A percentile compares a stretch with the other conserved stretches of the same genome.
These are phyloP conservation scores for Trissoscelio sp. DNA, from an alignment of 2,888 invertebrate species.

Conservation along the genomic window DNA sequence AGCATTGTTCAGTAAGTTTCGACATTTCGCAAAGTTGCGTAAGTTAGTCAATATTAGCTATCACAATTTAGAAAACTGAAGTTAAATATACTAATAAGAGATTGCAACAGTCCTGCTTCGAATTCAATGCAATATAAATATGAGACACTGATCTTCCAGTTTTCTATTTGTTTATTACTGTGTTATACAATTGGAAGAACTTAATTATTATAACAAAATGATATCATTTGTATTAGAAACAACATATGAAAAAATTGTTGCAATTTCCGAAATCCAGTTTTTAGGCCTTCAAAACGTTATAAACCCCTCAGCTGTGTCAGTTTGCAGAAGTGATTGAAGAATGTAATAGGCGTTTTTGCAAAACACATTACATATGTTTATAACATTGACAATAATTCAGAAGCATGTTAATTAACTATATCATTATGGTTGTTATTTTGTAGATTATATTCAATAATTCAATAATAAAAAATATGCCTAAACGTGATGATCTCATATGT, in stretches of 20 bases:
- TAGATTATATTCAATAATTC: constrained; percentile 13
- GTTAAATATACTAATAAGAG: constrained; percentile 34
- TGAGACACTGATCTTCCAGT: constrained; percentile 5
- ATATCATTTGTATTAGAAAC: constrained; percentile 6
- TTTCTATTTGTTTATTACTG: not conserved
- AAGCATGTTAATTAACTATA: constrained; percentile 50
- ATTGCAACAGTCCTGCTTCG: constrained; percentile 40
- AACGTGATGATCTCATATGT: constrained; percentile 40
- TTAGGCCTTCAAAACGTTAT: constrained; percentile 48
- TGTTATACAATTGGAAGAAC: not conserved
- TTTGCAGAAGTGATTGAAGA: constrained; percentile 13
- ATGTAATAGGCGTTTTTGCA: constrained; percentile 53
- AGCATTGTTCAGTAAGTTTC: constrained; percentile 69
- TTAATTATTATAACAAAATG: not conserved
- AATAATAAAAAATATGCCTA: constrained; percentile 25
- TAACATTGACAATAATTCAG: constrained; percentile 60
- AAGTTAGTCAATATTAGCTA: constrained; percentile 71
- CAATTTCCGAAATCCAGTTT: constrained; percentile 28
- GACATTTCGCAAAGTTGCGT: constrained; percentile 67
- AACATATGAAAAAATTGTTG: not conserved
- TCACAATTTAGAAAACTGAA: constrained; percentile 47
- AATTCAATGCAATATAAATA: constrained; percentile 13
- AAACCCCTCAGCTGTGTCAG: constrained; percentile 12
- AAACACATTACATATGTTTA: constrained; percentile 60
- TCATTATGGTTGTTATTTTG: constrained; percentile 18